phyloP scores from a whole-genome alignment of 2,113 vertebrate species.

The Chaetops frenatus region DNA sequence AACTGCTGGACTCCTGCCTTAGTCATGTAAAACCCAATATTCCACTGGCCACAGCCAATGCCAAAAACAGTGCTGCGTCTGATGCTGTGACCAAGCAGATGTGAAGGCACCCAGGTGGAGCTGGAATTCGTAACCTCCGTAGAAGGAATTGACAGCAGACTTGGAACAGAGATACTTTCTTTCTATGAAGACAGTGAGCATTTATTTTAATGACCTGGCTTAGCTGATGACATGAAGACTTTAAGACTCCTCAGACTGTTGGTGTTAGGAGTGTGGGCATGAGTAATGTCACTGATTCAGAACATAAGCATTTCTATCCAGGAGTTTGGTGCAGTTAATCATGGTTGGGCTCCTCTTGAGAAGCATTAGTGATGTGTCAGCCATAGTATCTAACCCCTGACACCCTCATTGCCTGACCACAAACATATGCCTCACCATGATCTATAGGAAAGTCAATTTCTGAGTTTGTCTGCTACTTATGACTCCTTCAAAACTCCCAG shows the following conservation, averaged over 20 bases:
- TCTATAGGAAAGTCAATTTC: neutral
- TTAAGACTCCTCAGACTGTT: neutral
- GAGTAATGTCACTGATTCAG: neutral
- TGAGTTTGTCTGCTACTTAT: neutral
- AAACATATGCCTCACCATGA: neutral
- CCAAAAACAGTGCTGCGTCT: fast-evolving
- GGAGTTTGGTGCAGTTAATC: neutral
- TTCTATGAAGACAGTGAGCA: neutral
- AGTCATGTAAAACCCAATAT: neutral
- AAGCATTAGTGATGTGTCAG: neutral
- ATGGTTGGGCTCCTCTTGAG: neutral
- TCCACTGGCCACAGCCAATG: neutral
- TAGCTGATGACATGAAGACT: neutral
- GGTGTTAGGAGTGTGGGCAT: neutral
- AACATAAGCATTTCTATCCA: neutral
- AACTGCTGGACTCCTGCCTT: neutral
- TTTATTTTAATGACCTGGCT: neutral
- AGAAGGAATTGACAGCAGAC: neutral
- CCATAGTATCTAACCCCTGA: neutral
- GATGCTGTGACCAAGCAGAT: neutral
- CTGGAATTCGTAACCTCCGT: neutral
- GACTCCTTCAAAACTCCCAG: neutral
- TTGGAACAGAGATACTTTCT: neutral
- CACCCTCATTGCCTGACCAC: neutral
- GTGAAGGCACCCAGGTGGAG: neutral